phyloP scores from a whole-genome alignment of 2,888 invertebrate genomes.

The Argynnis bischoffii region DNA sequence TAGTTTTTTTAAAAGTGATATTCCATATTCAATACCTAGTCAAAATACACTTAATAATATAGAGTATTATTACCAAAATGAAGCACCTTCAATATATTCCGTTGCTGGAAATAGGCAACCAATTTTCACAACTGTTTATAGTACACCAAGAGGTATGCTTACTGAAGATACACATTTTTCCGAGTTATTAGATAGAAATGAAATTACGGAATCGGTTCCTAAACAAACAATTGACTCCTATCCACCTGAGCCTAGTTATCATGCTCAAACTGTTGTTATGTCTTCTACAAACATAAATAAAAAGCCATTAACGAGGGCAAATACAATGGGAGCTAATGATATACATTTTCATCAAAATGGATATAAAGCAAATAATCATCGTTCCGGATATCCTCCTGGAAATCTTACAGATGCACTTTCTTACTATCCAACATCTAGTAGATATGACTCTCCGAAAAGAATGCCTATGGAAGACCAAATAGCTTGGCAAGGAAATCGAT shows the following conservation, averaged over 20 bases:
- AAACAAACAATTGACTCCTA: constrained; percentile 69
- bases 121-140: constrained; percentile 88
- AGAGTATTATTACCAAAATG: constrained; percentile 74
- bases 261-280: constrained; percentile 81
- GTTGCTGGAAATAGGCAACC: constrained; percentile 88
- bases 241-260: constrained; percentile 81
- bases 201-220: constrained; percentile 68
- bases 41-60: constrained; percentile 64
- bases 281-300: constrained; percentile 65
- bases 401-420: constrained; percentile 90
- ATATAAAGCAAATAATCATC: constrained; percentile 84
- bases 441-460: constrained; percentile 82
- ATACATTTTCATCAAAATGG: constrained; percentile 83
- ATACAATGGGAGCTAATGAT: constrained; percentile 80
- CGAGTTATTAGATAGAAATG: constrained; percentile 85
- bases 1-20: constrained; percentile 60
- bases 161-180: constrained; percentile 85
- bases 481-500: constrained; percentile 83
- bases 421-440: constrained; percentile 89
- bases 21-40: constrained; percentile 55
- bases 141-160: constrained; percentile 84
- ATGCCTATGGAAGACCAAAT: constrained; percentile 83
- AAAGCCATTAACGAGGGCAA: constrained; percentile 82
- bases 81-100: constrained; percentile 88
- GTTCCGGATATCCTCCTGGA: constrained; percentile 87